Evolutionary conservation across 1,140 invertebrate genomes (phyloP), one percentile per base, ranked within the genome.

Genomic region (Cotesia vestalis): DNA sequence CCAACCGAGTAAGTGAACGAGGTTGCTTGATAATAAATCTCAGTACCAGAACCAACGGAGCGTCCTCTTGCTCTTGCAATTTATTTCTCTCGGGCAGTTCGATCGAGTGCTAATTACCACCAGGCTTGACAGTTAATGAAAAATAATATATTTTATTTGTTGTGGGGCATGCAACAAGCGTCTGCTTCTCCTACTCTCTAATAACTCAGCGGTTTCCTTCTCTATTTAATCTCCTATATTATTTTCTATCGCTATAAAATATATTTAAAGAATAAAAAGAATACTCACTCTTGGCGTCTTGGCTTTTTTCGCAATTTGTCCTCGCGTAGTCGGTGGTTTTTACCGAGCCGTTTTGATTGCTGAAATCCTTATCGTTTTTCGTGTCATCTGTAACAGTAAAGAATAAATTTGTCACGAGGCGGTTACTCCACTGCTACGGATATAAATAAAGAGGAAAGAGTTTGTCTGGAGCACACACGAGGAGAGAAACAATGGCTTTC

Each of bases 101-200:
- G 51, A 71, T 71, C 61, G 69, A 70, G 38, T 64, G 51, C 51
- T 64, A 63, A 63, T 71, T 71, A 71, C 69, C 60, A 71, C 51
- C 27, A 71, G 20, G 61, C 51, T n/a, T 34, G 51, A 52, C n/a
- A 63, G 17, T 35, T 46, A 55, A 40, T 63, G 40, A 71, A 52
- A 71, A 62, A 62, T 40, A 70, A 70, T 51, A 70, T 40, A 70
- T 11, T 27, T 27, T 27, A 35, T 40, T 5, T 9, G 20, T 12
- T 34, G 38, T 60, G 35, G 55, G 8, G 9, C 57, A 60, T 69
- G 67, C 67, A 69, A 69, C 55, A 69, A 55, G 12, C 67, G 40
- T 17, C 40, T 69, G 40, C 40, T 27, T 4, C 57, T 59, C 20
- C 14, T 59, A 59, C 14, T 9, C 17, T 59, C 14, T 59, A 59